Conservation (phyloP, 2,113 vertebrate species). For the Megaleporinus macrocephalus region DNA sequence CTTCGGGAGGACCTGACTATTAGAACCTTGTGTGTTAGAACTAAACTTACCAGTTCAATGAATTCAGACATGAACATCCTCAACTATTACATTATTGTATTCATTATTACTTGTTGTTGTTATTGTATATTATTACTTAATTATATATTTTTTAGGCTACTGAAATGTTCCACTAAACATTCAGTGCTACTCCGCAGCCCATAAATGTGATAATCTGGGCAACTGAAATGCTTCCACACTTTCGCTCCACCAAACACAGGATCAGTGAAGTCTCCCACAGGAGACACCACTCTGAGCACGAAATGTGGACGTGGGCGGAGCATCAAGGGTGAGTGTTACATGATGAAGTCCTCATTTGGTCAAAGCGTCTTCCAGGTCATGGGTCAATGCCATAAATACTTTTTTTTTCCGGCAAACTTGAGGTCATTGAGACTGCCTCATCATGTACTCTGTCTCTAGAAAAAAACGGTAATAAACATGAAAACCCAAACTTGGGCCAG, state of each 20-base stretch:
- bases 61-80: no score
- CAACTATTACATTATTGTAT: no score
- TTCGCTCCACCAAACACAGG: background rate
- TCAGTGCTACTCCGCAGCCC: background rate
- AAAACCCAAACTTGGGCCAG: background rate
- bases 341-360: constrained; percentile 7
- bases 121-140: no score
- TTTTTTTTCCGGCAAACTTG: background rate
- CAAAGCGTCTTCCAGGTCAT: constrained; percentile 16
- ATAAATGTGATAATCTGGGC: background rate
- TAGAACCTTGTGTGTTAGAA: no score
- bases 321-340: constrained; percentile 12
- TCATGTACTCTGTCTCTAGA: background rate
- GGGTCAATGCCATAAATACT: constrained; percentile 29
- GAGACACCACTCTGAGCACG: background rate
- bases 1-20: no score
- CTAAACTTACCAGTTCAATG: no score
- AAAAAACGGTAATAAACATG: background rate
- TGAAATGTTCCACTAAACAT: background rate
- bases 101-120: no score
- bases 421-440: constrained; percentile 19
- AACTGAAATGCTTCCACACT: background rate
- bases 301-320: constrained; percentile 6
- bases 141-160: background rate
- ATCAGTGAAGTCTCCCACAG: background rate